Percentiles rank a stretch among this genome's conserved stretches.
Conservation (phyloP, 2,888 invertebrate genomes). For the Drosophila anomelani region DNA sequence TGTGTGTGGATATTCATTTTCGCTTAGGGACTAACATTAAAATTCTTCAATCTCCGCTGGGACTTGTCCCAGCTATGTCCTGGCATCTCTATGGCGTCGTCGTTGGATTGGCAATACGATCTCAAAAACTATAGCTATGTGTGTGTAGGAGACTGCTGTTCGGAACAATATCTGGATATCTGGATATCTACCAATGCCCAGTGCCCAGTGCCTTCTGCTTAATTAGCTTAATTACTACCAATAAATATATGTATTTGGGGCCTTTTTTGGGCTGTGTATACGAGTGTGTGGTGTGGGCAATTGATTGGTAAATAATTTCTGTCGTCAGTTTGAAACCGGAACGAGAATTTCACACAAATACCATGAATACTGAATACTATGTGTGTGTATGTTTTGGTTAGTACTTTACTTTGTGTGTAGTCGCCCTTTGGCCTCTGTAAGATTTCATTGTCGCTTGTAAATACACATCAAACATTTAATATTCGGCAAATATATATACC, state of each 20-base stretch:
- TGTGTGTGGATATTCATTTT: background rate
- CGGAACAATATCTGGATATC: background rate
- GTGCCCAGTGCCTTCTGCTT: background rate
- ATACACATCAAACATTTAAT: constrained; percentile 40
- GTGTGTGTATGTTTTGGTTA: background rate
- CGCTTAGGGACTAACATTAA: constrained; percentile 16
- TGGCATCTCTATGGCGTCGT: background rate
- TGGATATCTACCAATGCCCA: background rate
- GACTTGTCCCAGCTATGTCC: background rate
- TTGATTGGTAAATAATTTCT: constrained; percentile 18
- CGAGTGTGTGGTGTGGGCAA: background rate
- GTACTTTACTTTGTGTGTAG: background rate
- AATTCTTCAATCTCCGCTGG: constrained; percentile 16
- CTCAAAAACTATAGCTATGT: constrained; percentile 30
- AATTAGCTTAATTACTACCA: constrained; percentile 1
- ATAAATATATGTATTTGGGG: background rate
- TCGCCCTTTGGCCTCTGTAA: constrained; percentile 29
- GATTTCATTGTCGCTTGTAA: constrained; percentile 22
- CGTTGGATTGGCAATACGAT: constrained; percentile 4
- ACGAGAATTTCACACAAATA: constrained; percentile 13
- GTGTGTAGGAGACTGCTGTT: background rate
- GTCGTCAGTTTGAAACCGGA: constrained; percentile 36
- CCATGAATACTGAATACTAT: background rate
- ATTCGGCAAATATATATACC: constrained; percentile 10
- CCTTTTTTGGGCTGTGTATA: background rate